Evolutionary conservation across 2,888 invertebrate species (phyloP).

Genomic region (Aspidiotus rigidus): DNA sequence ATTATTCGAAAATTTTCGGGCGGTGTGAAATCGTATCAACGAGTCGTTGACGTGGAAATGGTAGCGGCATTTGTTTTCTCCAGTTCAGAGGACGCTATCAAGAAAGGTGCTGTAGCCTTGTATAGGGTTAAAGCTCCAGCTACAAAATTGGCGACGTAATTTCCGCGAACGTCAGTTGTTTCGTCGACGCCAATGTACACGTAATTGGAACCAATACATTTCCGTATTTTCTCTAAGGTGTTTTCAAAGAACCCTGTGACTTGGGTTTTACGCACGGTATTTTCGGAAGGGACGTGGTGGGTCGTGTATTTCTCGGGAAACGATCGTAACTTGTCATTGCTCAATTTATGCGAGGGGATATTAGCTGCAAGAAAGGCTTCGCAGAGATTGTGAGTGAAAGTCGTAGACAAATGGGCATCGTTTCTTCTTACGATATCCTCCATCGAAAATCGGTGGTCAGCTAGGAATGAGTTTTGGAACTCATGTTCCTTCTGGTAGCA

Average conservation of each 20-base stretch:
- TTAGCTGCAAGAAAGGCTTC: constrained; percentile 4
- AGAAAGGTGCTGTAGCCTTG: neutral
- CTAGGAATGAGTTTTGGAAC: no score
- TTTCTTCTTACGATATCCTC: no score
- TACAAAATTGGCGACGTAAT: constrained; percentile 7
- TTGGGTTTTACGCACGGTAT: constrained; percentile 7
- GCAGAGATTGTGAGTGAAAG: no score
- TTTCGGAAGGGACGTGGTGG: no score
- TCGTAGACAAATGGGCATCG: no score
- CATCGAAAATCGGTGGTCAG: no score
- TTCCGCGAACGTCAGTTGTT: constrained; percentile 7
- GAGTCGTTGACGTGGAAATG: neutral
- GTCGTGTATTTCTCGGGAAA: constrained; percentile 12
- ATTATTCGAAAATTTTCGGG: neutral
- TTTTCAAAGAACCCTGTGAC: constrained; percentile 2
- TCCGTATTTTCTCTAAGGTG: constrained; percentile 11
- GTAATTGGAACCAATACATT: neutral
- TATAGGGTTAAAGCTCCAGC: neutral
- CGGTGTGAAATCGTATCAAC: neutral
- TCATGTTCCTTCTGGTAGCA: no score
- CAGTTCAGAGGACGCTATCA: neutral
- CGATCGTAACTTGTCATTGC: neutral
- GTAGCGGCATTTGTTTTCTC: neutral
- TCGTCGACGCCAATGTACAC: constrained; percentile 6
- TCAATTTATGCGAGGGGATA: constrained; percentile 13